Evolutionary conservation across 2,888 invertebrate genomes (phyloP), one percentile per base, ranked within the genome.

Genomic region (Hypomecis atomaria): DNA sequence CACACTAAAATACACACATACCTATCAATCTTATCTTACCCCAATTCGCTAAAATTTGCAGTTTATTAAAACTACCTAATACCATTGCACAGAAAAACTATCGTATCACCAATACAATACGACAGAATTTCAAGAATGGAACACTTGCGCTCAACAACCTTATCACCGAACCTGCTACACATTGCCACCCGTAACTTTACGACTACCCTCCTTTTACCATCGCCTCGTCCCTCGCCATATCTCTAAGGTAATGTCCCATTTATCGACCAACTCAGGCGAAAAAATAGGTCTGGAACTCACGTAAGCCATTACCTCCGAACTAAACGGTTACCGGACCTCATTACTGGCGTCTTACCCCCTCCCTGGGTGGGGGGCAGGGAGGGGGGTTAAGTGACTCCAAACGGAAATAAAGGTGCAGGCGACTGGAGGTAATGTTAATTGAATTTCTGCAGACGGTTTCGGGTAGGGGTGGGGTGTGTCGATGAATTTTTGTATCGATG

Each of bases 361-460:
- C 73, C 73, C 73, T 58, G 47, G 54, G 62, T 64, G 59, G 70
- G 70, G 62, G 65, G 55, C 65, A 75, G 45, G 36, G 55, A 36
- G 72, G 78, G 79, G 73, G 77, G 79, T 79, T 89, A 91, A 92
- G 92, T 90, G 91, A 91, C 91, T 92, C 91, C 91, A 85, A 92
- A 92, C 91, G 92, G 92, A 92, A 92, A 92, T 92, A 92, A 90
- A 92, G 92, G 92, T 92, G 93, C 93, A 93, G 87, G 93, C 91
- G 92, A 92, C 91, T 93, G 93, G 88, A 93, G 93, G 92, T 93
- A 93, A 93, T 93, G 92, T 93, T 93, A 93, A 93, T 93, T 93
- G 93, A 93, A 93, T 92, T 92, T 92, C 92, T 91, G 90, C 92
- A 91, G 91, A 92, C 92, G 90, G 83, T 70, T 81, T 72, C 78